Conservation (phyloP, 2,797 vertebrate species). For the Centropyge bicolor region DNA sequence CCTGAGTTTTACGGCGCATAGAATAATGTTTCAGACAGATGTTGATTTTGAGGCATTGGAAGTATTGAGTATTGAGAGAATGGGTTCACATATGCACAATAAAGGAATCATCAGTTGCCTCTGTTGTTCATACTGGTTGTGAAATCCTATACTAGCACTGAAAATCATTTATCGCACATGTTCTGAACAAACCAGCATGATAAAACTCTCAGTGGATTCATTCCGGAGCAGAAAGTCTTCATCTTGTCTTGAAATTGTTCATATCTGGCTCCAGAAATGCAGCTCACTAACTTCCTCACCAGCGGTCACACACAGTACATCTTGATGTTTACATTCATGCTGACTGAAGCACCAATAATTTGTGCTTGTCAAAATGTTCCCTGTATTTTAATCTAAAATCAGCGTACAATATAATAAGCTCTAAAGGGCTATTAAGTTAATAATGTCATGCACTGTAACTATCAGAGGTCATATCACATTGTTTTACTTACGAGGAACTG, state of each 20-base stretch:
- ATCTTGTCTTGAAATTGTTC: neutral
- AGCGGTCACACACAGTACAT: neutral
- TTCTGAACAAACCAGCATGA: neutral
- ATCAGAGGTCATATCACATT: slow-evolving; percentile 53
- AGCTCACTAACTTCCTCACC: neutral
- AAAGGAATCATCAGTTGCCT: neutral
- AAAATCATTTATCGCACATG: neutral
- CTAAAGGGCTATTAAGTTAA: slow-evolving; percentile 42
- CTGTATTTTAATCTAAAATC: slow-evolving; percentile 27
- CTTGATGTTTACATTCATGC: slow-evolving; percentile 13
- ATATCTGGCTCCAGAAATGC: neutral
- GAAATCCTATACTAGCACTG: neutral
- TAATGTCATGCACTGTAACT: slow-evolving; percentile 30
- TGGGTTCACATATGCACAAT: neutral
- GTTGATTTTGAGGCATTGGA: neutral
- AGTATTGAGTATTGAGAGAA: neutral
- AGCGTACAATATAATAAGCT: slow-evolving; percentile 23
- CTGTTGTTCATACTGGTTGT: neutral
- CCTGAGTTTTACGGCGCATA: too few species aligned
- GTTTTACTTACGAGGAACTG: slow-evolving; percentile 20
- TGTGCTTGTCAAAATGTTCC: slow-evolving; percentile 11
- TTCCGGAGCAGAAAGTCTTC: neutral
- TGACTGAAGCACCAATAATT: slow-evolving; percentile 2
- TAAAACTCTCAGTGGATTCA: neutral
- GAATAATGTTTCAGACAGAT: neutral